Base-by-base conservation (phyloP, 2,113 vertebrate genomes). In the Danionella cerebrum region DNA sequence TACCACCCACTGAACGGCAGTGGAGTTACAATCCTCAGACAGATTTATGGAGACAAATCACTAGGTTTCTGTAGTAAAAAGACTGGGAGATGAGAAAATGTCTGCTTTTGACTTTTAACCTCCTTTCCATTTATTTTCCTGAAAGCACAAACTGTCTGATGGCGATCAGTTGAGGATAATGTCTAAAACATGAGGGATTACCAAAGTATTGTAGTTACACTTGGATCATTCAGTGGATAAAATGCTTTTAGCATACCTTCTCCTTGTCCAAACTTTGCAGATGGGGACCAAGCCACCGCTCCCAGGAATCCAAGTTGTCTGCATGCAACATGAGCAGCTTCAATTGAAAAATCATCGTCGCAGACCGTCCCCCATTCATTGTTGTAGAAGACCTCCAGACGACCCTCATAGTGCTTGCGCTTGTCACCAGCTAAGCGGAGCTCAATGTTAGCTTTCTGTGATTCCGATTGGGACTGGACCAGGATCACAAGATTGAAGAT, bases 351-450 rank as follows among this genome's bases (percentile, higher is more conserved):
- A 81, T 98, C 94, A 0, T 98, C 96, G 0, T 98, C 95, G 0
- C 95, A 98, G 35, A 98, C 90, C 0, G 96, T 97, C 45, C 96
- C 96, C 96, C 96, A 98, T 76, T 89, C 88, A 0, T 90, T 89
- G 0, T 84, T 64, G 59, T 97, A 93, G 68, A 87, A 90, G 29
- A 98, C 84, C 70, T 98, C 96, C 74, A 97, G 76, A 0, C 96
- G 84, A n/a, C 96, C 96, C 72, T 98, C 94, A 0, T 91, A 90
- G 75, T 93, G 88, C 51, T 94, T 97, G 50, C 88, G 86, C 68
- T 95, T 96, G 75, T 91, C 87, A 22, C 95, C 95, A 0, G 87
- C 87, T 5, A 98, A 85, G n/a, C 96, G 87, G 38, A 98, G 79
- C 73, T 93, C 92, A 79, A 96, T 90, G 21, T 79, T 84, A 25